Percentiles rank a stretch among this genome's conserved stretches.
Conservation (phyloP, 2,797 vertebrate genomes). For the Morelia viridis region DNA sequence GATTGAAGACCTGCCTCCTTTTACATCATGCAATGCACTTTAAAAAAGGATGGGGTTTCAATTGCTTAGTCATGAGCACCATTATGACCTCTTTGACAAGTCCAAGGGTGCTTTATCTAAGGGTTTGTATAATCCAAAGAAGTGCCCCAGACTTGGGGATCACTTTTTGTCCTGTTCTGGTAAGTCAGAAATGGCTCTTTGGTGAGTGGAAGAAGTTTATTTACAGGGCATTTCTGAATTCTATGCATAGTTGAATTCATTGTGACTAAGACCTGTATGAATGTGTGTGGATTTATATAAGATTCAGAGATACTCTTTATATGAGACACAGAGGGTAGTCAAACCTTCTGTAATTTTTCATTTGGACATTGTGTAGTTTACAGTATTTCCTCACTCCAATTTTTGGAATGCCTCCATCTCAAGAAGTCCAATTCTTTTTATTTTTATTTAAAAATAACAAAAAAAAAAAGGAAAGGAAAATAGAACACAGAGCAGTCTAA, state of each 20-base stretch:
- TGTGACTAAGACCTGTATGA: neutral
- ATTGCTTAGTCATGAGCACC: neutral
- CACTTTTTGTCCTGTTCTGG: neutral
- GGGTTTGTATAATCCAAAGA: neutral
- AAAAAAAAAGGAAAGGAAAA: neutral
- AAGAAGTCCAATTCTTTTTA: constrained; percentile 20
- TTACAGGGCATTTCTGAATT: neutral
- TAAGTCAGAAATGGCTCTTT: neutral
- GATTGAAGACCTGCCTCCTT: neutral
- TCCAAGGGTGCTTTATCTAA: neutral
- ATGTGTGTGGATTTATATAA: neutral
- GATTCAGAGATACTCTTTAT: neutral
- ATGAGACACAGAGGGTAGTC: neutral
- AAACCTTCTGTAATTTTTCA: neutral
- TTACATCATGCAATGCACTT: neutral
- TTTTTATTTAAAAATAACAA: neutral
- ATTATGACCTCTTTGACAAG: neutral
- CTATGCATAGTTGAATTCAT: neutral
- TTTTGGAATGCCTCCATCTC: constrained; percentile 15
- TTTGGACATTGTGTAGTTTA: constrained; percentile 17
- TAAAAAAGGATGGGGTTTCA: neutral
- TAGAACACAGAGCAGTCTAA: neutral
- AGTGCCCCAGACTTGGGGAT: neutral
- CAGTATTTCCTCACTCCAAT: fast-evolving
- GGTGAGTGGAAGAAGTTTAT: neutral